Evolutionary conservation across 2,797 vertebrate genomes (phyloP), one percentile per base, ranked within the genome.

Genomic region (Craterocephalus amniculus): DNA sequence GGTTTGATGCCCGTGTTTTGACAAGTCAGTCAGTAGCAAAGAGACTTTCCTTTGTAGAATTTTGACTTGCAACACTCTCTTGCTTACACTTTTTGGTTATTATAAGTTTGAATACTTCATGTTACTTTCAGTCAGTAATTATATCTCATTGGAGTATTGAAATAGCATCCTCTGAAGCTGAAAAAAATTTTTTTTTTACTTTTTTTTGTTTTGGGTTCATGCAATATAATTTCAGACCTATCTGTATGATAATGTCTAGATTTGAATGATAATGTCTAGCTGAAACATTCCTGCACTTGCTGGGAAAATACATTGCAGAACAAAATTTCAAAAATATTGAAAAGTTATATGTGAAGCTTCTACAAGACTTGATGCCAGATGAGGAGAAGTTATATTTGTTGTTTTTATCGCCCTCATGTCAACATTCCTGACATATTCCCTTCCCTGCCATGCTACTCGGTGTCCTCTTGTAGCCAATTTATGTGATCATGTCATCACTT

Each of bases 401-500:
- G 11, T 73, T 75, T 78, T 32, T 59, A 65, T 69, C 72, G 36
- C 63, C 55, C 54, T 56, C 55, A 57, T 64, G 31, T 83, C 86
- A 78, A 54, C 68, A 36, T 58, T 58, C 69, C 43, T 77, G 73
- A 80, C 83, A 80, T 72, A 72, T 57, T 43, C 40, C 71, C 13
- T 57, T 43, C 40, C 71, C 13, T 70, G 31, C 18, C 54, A 20
- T 43, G n/a, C 69, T 69, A n/a, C 13, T 8, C 36, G 34, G 70
- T 62, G 40, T 69, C 64, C 68, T 56, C 35, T 34, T 70, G 78
- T 14, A 56, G 74, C 76, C 83, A 84, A 85, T 88, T 88, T 76
- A 43, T 81, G 51, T 81, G 78, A 89, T 90, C 74, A 84, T 87
- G 88, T 90, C 89, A 76, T 40, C 45, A 49, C 22, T 77, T 83